Evolutionary conservation across 2,888 invertebrate species (phyloP).

Genomic region (Drosophila nr. perissopoda): DNA sequence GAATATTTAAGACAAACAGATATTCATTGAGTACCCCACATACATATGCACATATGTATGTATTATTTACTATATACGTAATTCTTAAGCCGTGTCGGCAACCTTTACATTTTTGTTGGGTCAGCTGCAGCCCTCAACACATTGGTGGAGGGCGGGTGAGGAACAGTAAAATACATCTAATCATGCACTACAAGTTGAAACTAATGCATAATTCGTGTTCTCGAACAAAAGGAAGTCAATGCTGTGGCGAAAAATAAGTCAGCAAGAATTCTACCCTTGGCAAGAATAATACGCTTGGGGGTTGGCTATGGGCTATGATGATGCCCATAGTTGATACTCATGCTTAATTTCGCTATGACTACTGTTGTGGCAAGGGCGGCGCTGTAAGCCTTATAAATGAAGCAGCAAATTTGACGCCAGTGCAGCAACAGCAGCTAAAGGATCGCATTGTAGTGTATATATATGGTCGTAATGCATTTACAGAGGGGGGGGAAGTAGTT

Average conservation of each 20-base stretch:
- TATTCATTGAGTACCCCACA: not conserved
- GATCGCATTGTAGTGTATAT: constrained; percentile 47
- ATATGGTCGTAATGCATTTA: constrained; percentile 68
- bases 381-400: constrained; percentile 79
- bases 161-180: constrained; percentile 47
- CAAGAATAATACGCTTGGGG: constrained; percentile 41
- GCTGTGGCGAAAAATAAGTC: constrained; percentile 41
- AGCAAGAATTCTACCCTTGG: constrained; percentile 44
- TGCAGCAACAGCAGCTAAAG: constrained; percentile 61
- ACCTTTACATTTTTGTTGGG: constrained; percentile 36
- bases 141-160: constrained; percentile 4
- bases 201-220: constrained; percentile 77
- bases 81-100: constrained; percentile 7
- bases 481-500: constrained; percentile 27
- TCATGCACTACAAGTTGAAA: constrained; percentile 67
- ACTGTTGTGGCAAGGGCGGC: constrained; percentile 45
- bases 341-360: constrained; percentile 79
- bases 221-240: constrained; percentile 45
- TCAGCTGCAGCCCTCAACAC: constrained; percentile 41
- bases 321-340: constrained; percentile 26
- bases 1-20: not conserved
- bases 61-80: constrained; percentile 5
- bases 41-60: not conserved
- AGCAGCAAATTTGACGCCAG: constrained; percentile 79
- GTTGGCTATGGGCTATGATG: constrained; percentile 32